Percentiles rank a stretch among this genome's conserved stretches.
Evolutionary conservation across 1,140 invertebrate genomes (phyloP).

Genomic region (Drosophila sturtevanti): DNA sequence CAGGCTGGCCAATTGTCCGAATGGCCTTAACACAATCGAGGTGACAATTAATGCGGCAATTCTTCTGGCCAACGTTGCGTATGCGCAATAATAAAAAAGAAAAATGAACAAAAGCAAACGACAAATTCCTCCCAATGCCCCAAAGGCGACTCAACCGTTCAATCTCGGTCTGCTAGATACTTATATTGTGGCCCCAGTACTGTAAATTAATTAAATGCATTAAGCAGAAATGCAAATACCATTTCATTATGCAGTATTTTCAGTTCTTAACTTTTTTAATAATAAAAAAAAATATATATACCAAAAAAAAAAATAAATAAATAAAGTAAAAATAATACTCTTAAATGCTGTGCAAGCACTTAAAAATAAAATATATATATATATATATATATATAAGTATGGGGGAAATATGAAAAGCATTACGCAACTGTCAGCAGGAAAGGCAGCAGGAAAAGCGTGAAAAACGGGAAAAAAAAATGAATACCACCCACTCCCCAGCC

Average conservation of each 20-base stretch:
- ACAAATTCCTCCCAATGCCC: neutral
- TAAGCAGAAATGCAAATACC: constrained; percentile 67
- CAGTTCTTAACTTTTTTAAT: constrained; percentile 78
- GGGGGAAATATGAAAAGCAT: constrained; percentile 48
- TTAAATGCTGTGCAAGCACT: constrained; percentile 58
- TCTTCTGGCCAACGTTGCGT: constrained; percentile 44
- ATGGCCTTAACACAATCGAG: constrained; percentile 20
- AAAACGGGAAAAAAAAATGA: neutral
- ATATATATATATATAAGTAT: no score
- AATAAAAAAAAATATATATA: constrained; percentile 40
- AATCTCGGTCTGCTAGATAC: neutral
- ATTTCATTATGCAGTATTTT: constrained; percentile 70
- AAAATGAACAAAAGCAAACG: constrained; percentile 10
- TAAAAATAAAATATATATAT: constrained; percentile 62
- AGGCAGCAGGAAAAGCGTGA: neutral
- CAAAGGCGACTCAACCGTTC: neutral
- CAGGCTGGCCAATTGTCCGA: constrained; percentile 54
- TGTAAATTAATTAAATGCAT: constrained; percentile 65
- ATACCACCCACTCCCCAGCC: neutral
- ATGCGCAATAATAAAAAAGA: constrained; percentile 29
- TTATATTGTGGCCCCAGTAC: constrained; percentile 8
- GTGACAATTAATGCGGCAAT: constrained; percentile 62
- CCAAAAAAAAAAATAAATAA: constrained; percentile 52
- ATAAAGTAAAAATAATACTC: constrained; percentile 15
- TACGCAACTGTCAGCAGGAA: constrained; percentile 21